Conservation (phyloP, 2,113 vertebrate species). For the Lonchura striata region DNA sequence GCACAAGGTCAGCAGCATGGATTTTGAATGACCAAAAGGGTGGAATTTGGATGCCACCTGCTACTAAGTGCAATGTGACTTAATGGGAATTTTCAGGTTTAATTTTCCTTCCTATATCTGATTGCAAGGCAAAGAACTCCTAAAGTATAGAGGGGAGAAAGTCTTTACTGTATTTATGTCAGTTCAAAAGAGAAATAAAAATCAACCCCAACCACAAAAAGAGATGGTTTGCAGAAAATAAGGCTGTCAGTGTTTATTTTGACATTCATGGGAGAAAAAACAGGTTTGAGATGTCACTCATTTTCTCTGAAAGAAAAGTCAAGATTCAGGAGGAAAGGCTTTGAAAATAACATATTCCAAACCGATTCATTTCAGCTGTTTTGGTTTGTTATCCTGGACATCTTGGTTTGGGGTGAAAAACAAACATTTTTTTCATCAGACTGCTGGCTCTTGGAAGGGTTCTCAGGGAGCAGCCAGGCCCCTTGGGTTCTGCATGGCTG, state of each 20-base stretch:
- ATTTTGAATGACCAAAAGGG: background rate
- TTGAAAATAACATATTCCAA: background rate
- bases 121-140: background rate
- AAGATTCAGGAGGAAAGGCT: background rate
- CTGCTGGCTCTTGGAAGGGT: background rate
- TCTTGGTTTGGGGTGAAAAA: background rate
- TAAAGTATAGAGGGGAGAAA: background rate
- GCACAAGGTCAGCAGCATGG: background rate
- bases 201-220: background rate
- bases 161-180: background rate
- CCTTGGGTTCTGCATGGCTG: background rate
- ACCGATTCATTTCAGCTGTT: background rate
- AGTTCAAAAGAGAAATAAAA: background rate
- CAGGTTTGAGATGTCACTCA: background rate
- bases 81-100: background rate
- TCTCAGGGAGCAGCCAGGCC: background rate
- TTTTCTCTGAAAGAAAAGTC: background rate
- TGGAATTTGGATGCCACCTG: background rate
- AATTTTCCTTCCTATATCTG: background rate
- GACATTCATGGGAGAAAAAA: background rate
- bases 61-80: background rate
- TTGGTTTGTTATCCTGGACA: background rate
- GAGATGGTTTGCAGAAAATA: background rate
- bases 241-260: constrained; percentile 15
- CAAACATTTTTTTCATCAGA: background rate